Base-by-base conservation (phyloP, 92 coral and sea anemone species). In the Porites evermanni region DNA sequence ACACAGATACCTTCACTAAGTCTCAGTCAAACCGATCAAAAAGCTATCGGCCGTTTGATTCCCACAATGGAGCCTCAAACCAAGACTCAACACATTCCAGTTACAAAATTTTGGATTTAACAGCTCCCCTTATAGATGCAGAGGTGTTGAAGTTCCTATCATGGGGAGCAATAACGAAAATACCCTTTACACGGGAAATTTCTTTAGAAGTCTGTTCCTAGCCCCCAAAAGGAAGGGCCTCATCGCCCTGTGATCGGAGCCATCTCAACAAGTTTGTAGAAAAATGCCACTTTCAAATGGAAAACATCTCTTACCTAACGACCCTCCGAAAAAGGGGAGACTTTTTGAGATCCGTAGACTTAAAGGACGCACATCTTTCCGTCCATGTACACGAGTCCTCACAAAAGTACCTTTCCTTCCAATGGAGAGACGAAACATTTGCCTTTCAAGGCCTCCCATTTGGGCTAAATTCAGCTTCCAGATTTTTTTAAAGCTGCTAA, bases 391-490 rank as follows among this genome's bases (percentile, higher is more conserved):
- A 75, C 82, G 8, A 75, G 23, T 66, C 74, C 70, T 77, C 85
- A 14, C 65, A 69, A 78, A 77, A 32, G 67, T 58, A 56, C 78
- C 83, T 75, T 9, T 66, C 66, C 52, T 85, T 85, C 54, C 60
- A 53, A 12, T 74, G 72, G 65, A 63, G 60, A 70, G 61, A 73
- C 77, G 16, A 26, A 75, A 19, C 56, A 21, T 86, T 26, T 60
- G 80, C 84, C 71, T 86, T 85, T 12, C 89, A 66, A 67, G 64
- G 89, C 64, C 77, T 85, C 6, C 84, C 85, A 79, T 79, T 86
- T 71, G 85, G 85, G 68, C 89, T 56, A 77, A 86, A 86, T 77
- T 78, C 77, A 16, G 79, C 89, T 44, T 84, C 85, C 82, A 86
- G 85, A 53, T 86, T 9, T 79, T 86, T 67, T 79, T 85, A 67